Evolutionary conservation across 2,888 invertebrate genomes (phyloP).

Genomic region (Acanthopleura granulata): DNA sequence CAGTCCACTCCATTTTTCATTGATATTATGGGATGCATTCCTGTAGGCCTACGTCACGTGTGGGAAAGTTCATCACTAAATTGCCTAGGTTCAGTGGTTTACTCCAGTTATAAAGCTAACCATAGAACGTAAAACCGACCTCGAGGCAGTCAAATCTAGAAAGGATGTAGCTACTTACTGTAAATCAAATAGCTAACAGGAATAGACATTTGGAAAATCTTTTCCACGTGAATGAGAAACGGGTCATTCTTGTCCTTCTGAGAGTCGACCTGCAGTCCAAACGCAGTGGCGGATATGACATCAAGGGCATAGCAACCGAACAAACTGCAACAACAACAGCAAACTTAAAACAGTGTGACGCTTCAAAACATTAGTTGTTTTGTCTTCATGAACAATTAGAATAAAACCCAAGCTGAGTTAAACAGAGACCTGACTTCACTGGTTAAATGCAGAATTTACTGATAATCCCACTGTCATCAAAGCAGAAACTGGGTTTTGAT

Average conservation of each 20-base stretch:
- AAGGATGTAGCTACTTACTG: no score
- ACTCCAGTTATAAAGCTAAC: no score
- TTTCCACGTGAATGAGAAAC: neutral
- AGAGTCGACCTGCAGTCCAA: slow-evolving; percentile 10
- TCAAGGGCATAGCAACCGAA: neutral
- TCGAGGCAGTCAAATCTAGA: no score
- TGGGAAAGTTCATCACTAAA: no score
- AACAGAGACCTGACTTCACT: neutral
- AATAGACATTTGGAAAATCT: neutral
- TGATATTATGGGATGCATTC: no score
- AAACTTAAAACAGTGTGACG: no score
- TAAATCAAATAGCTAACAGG: neutral
- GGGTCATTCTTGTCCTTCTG: neutral
- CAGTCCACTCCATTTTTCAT: no score
- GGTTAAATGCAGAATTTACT: neutral
- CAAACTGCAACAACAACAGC: neutral
- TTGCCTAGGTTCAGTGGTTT: no score
- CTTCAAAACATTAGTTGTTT: no score
- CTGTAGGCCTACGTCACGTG: no score
- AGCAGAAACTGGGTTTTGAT: no score
- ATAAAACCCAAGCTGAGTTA: neutral
- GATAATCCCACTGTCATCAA: neutral
- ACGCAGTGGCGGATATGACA: neutral
- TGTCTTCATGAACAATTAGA: neutral
- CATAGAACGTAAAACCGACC: no score